Conservation (phyloP, 2,888 invertebrate genomes). For the Dioctria rufipes region DNA sequence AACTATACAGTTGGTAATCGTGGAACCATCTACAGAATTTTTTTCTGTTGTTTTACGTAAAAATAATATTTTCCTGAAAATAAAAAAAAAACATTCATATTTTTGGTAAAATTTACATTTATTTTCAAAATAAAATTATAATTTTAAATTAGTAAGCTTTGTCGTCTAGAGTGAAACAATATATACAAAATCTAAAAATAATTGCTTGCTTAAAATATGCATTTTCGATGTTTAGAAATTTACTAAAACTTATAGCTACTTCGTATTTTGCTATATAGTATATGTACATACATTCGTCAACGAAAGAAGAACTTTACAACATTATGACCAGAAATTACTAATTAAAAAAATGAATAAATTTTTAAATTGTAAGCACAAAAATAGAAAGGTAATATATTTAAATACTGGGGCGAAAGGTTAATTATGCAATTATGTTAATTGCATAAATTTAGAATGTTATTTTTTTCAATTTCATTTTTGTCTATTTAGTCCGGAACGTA, state of each 20-base stretch:
- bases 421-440: too few species aligned
- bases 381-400: too few species aligned
- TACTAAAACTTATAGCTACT: constrained; percentile 6
- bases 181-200: constrained; percentile 8
- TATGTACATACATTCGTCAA: not conserved
- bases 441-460: not conserved
- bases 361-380: not conserved
- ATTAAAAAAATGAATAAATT: not conserved
- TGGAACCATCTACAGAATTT: too few species aligned
- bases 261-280: not conserved
- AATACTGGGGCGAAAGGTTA: too few species aligned
- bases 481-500: not conserved
- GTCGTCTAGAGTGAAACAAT: not conserved
- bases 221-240: constrained; percentile 20
- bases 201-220: not conserved
- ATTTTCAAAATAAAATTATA: constrained; percentile 28
- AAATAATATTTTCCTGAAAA: too few species aligned
- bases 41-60: too few species aligned
- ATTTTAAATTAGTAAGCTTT: constrained; percentile 35
- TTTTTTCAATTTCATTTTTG: not conserved
- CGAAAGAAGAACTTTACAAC: not conserved
- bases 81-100: not conserved
- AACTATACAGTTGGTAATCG: too few species aligned
- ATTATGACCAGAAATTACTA: constrained; percentile 15
- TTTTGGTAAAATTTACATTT: constrained; percentile 10